phyloP scores from a whole-genome alignment of 2,113 vertebrate genomes.

The Oxyura jamaicensis region DNA sequence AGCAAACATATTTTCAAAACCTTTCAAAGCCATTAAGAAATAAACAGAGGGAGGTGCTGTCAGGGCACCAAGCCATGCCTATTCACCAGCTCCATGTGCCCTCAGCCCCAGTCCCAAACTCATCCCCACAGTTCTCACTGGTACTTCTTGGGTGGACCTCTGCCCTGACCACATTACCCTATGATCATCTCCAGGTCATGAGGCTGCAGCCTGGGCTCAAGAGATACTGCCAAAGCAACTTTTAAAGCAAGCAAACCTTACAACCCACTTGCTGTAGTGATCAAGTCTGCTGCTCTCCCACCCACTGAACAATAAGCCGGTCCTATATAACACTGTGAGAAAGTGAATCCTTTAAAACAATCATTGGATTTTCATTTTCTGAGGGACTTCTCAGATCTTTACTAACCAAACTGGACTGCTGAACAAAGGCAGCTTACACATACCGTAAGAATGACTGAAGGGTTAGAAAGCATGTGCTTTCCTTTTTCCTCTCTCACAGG shows the following conservation, averaged over 20 bases:
- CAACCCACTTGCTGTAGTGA: background rate
- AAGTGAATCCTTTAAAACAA: background rate
- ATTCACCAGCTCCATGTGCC: no score
- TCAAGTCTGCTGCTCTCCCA: background rate
- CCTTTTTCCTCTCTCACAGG: background rate
- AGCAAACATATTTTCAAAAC: background rate
- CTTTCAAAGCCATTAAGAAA: background rate
- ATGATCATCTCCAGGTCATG: background rate
- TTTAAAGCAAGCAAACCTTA: background rate
- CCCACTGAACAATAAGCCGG: background rate
- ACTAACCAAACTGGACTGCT: background rate
- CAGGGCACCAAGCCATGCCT: background rate
- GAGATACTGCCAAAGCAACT: background rate
- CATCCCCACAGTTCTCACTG: rapidly evolving
- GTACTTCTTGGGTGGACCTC: no score
- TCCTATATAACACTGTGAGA: background rate
- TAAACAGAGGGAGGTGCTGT: background rate
- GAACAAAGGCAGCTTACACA: background rate
- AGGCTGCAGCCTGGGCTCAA: background rate
- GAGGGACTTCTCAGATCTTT: background rate
- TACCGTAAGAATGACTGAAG: background rate
- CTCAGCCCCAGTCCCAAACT: background rate
- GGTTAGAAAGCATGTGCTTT: background rate
- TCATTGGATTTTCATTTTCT: background rate
- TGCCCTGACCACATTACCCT: background rate